Conservation (phyloP, 2,797 vertebrate species). For the Sparus aurata region DNA sequence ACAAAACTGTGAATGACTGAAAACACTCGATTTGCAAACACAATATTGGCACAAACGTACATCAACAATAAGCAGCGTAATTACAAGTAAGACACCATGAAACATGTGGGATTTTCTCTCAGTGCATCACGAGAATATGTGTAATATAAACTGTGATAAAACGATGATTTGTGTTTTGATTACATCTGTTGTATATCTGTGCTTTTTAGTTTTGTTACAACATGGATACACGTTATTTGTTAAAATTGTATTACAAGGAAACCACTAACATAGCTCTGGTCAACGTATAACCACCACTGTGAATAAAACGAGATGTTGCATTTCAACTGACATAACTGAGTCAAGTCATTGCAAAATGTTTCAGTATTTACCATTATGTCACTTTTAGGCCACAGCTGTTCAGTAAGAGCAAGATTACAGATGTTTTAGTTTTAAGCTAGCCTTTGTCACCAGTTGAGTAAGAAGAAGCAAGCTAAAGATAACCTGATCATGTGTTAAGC, state of each 20-base stretch:
- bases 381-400: too few species aligned
- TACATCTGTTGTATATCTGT: neutral
- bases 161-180: neutral
- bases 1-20: constrained; percentile 18
- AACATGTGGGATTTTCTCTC: constrained; percentile 68
- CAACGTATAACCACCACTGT: neutral
- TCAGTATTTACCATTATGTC: too few species aligned
- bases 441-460: neutral
- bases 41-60: constrained; percentile 34
- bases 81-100: constrained; percentile 19
- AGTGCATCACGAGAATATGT: constrained; percentile 1
- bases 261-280: neutral
- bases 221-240: neutral
- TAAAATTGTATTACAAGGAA: neutral
- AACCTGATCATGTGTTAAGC: neutral
- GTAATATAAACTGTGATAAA: constrained; percentile 5
- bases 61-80: constrained; percentile 35
- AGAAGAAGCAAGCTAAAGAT: neutral
- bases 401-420: too few species aligned
- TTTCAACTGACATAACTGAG: too few species aligned
- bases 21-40: constrained; percentile 49
- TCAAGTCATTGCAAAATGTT: too few species aligned
- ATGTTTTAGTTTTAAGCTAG: too few species aligned
- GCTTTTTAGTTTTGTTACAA: neutral
- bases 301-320: neutral